Percentiles rank a stretch among this genome's conserved stretches.
Evolutionary conservation across 2,797 vertebrate genomes (phyloP).

Genomic region (Pteropus rufus): DNA sequence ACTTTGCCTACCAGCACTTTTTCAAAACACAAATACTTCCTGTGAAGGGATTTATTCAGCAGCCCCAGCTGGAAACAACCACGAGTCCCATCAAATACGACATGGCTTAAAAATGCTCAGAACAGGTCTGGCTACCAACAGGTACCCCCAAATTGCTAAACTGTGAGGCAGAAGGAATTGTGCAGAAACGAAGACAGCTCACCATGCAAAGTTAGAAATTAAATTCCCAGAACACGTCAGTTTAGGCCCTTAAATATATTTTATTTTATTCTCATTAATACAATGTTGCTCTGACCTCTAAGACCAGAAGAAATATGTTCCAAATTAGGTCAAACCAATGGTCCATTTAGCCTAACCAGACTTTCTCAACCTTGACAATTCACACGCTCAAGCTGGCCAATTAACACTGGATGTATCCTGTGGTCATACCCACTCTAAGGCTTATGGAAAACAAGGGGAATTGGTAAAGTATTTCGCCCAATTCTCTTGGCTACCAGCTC

Average conservation of each 20-base stretch:
- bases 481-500: not conserved
- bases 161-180: not conserved
- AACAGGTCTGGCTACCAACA: not conserved
- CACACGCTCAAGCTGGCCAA: not conserved
- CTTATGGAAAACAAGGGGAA: not conserved
- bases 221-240: not conserved
- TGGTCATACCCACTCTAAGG: not conserved
- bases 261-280: not conserved
- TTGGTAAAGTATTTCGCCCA: not conserved
- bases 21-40: conserved; percentile 53
- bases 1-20: conserved; percentile 52
- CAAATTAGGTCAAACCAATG: conserved; percentile 8
- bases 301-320: not conserved
- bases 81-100: not conserved
- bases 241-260: not conserved
- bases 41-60: conserved; percentile 47
- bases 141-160: not conserved
- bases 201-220: not conserved
- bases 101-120: not conserved
- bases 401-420: not conserved
- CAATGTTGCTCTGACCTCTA: not conserved
- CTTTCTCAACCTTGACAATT: not conserved
- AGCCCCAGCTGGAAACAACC: not conserved
- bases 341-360: not conserved
- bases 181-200: not conserved